Percentiles rank a stretch among this genome's conserved stretches.
Conservation (phyloP, 2,888 invertebrate species). For the Schizaphis graminum region DNA sequence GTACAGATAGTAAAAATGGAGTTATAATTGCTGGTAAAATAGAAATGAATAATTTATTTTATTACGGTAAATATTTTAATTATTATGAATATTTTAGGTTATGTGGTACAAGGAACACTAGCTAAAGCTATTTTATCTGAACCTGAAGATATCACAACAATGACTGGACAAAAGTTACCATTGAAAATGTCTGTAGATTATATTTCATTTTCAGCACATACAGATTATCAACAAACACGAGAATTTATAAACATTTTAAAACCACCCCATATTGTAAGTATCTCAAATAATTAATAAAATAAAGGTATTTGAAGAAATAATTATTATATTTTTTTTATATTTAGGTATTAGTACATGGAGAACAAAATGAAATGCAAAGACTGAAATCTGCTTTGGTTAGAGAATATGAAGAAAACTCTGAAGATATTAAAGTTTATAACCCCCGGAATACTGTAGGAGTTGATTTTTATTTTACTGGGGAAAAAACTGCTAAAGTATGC, state of each 20-base stretch:
- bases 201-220: constrained; percentile 99
- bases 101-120: constrained; percentile 76
- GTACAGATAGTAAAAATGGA: constrained; percentile 97
- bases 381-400: constrained; percentile 93
- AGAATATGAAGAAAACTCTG: constrained; percentile 90
- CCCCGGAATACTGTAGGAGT: constrained; percentile 96
- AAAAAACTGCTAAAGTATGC: constrained; percentile 94
- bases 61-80: constrained; percentile 23
- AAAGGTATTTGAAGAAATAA: neutral
- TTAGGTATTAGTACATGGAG: constrained; percentile 95
- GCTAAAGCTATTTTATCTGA: constrained; percentile 96
- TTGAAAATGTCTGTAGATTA: constrained; percentile 98
- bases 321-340: constrained; percentile 39
- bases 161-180: constrained; percentile 95
- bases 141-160: constrained; percentile 96
- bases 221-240: constrained; percentile 97
- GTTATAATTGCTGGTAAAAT: constrained; percentile 92
- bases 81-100: constrained; percentile 60
- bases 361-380: constrained; percentile 98
- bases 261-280: constrained; percentile 91
- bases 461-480: constrained; percentile 93
- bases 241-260: constrained; percentile 95
- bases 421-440: constrained; percentile 91
- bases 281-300: neutral
- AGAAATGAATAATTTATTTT: constrained; percentile 12